Evolutionary conservation across 2,797 vertebrate species (phyloP), one percentile per base, ranked within the genome.

Genomic region (Phrynocephalus forsythii): DNA sequence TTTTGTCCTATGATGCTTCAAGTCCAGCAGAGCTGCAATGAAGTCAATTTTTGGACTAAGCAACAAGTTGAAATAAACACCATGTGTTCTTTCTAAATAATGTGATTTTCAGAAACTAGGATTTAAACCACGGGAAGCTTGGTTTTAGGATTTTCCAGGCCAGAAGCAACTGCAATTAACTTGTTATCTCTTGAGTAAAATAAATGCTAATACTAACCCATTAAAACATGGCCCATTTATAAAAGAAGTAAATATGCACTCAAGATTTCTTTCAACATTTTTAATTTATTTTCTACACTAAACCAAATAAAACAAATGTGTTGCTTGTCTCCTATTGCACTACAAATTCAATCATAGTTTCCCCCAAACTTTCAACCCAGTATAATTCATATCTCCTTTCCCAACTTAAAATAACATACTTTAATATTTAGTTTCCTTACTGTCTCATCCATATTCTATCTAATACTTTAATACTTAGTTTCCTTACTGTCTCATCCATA

Each of bases 181-280:
- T 85, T 67, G 77, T 69, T 6, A 11, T 68, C 77, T 90, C 85
- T 78, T 88, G 11, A 87, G 79, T 26, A 82, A 76, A 87, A n/a
- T 24, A 87, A 82, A 5, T 73, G 13, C n/a, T 75, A 81, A 80
- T 60, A 86, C 6, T 13, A 86, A 79, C 22, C 30, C 16, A 63
- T 44, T 81, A 48, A 82, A 72, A 60, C 26, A 86, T 26, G 69
- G 22, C 5, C 8, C 50, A 78, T 85, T 79, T 50, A 68, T 24
- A 26, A 56, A 69, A 85, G 38, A 78, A 78, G 20, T 10, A 56
- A 56, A 56, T 13, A 56, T 56, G 52, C 56, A 79, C 24, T 52
- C 33, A 63, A n/a, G 52, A 63, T 86, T 72, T 38, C 38, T 38
- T 38, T 38, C 38, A 38, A 38, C 38, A 38, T 38, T 38, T 38